phyloP scores from a whole-genome alignment of 2,113 vertebrate genomes.

The Calyptomena viridis region DNA sequence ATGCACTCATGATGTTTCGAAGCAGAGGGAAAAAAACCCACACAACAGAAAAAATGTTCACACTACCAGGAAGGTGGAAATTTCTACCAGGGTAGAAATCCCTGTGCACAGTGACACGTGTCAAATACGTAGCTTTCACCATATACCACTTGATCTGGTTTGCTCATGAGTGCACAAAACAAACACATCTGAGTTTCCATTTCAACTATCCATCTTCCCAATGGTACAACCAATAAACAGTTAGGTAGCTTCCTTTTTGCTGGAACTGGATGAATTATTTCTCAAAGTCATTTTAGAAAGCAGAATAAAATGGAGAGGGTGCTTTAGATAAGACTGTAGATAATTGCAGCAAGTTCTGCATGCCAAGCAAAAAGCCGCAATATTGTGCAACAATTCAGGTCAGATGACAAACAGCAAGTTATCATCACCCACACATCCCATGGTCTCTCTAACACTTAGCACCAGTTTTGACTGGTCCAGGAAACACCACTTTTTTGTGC shows the following conservation, averaged over 20 bases:
- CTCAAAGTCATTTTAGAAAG: neutral
- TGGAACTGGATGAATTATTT: neutral
- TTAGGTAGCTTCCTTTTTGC: neutral
- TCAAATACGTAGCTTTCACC: neutral
- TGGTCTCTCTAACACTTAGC: neutral
- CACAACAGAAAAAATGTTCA: neutral
- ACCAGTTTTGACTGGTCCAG: neutral
- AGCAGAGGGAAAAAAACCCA: neutral
- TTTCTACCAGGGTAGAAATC: too few species aligned
- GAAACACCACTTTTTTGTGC: neutral
- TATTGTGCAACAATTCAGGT: neutral
- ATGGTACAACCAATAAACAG: neutral
- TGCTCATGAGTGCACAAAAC: neutral
- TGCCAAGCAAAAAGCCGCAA: neutral
- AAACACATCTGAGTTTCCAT: neutral
- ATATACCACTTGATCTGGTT: neutral
- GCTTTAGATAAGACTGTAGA: neutral
- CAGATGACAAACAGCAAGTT: neutral
- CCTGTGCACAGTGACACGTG: neutral
- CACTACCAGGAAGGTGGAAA: neutral
- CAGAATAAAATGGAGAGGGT: neutral
- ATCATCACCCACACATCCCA: neutral
- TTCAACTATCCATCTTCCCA: neutral
- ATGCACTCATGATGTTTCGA: neutral
- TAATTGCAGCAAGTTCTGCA: neutral